A percentile compares a stretch with the other conserved stretches of the same genome.
These are phyloP conservation scores for Eunapius fragilis DNA, from an alignment of 37 sponge, comb jelly and placozoan species.

Conservation along the genomic window DNA sequence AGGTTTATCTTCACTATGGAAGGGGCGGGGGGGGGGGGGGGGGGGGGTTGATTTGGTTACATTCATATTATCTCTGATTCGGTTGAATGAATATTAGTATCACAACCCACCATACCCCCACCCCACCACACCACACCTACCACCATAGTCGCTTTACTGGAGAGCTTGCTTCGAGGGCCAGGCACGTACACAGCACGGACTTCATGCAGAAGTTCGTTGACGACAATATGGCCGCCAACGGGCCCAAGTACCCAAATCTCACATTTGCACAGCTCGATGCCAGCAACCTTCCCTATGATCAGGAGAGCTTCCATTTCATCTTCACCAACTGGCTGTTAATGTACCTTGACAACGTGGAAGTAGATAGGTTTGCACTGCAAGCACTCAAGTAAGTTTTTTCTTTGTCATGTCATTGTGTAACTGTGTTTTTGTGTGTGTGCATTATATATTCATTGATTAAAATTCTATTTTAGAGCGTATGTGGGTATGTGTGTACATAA, in stretches of 20 bases:
- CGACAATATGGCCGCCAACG: slow-evolving; percentile 48
- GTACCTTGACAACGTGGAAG: slow-evolving; percentile 62
- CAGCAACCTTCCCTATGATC: slow-evolving; percentile 30
- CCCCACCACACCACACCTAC: too few species aligned
- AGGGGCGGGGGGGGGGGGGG: too few species aligned
- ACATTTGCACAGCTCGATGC: slow-evolving; percentile 44
- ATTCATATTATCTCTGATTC: too few species aligned
- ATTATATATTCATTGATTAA: neutral
- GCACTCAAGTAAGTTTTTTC: slow-evolving; percentile 40
- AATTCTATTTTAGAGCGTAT: too few species aligned
- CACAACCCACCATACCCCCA: too few species aligned
- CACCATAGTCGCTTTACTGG: slow-evolving; percentile 55
- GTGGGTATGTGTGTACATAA: neutral
- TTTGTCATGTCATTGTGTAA: too few species aligned
- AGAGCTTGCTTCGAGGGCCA: slow-evolving; percentile 46
- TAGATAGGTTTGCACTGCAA: slow-evolving; percentile 5
- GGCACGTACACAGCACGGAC: slow-evolving; percentile 42
- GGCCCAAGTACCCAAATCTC: slow-evolving; percentile 19
- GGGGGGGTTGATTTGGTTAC: too few species aligned
- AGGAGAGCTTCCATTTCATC: slow-evolving; percentile 35
- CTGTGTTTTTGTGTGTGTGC: neutral
- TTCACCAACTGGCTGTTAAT: slow-evolving; percentile 74
- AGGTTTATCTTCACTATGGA: neutral
- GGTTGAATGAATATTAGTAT: too few species aligned
- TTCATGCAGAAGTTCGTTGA: slow-evolving; percentile 63